Conservation (phyloP, 2,797 vertebrate genomes). For the Coreius guichenoti region DNA sequence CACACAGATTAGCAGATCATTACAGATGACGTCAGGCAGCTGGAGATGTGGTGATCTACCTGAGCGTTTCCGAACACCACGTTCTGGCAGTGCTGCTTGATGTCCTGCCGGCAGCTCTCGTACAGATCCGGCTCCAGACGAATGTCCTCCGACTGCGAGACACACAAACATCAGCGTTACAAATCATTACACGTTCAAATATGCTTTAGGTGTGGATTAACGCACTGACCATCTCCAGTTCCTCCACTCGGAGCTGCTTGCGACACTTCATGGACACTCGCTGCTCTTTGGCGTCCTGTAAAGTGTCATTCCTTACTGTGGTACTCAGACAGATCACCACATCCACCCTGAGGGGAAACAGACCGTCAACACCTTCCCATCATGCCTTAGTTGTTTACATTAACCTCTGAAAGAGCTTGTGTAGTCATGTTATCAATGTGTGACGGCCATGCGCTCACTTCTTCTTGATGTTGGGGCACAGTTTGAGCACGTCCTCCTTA, state of each 20-base stretch:
- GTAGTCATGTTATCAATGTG: background rate
- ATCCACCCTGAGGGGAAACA: conserved; percentile 83
- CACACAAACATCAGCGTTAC: conserved; percentile 4
- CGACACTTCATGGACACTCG: conserved; percentile 94
- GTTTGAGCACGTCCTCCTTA: conserved; percentile 96
- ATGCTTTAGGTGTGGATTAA: background rate
- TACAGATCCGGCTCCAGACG: conserved; percentile 94
- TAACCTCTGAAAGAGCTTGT: background rate
- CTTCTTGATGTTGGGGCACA: conserved; percentile 98
- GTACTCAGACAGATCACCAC: conserved; percentile 97
- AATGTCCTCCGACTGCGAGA: conserved; percentile 88
- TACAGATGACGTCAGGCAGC: too few relatives aligned
- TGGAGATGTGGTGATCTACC: conserved; percentile 72
- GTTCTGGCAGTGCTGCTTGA: conserved; percentile 86
- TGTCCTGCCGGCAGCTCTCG: conserved; percentile 92
- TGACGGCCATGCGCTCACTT: conserved; percentile 79
- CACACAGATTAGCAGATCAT: background rate
- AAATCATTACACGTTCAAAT: background rate
- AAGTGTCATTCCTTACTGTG: conserved; percentile 93
- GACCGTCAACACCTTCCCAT: background rate
- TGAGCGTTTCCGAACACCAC: conserved; percentile 95
- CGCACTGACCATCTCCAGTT: conserved; percentile 91
- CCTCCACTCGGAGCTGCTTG: conserved; percentile 95
- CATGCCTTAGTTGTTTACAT: background rate
- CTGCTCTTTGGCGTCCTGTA: conserved; percentile 94